Evolutionary conservation across 2,113 vertebrate species (phyloP), one percentile per base, ranked within the genome.

Genomic region (Pangasianodon gigas): DNA sequence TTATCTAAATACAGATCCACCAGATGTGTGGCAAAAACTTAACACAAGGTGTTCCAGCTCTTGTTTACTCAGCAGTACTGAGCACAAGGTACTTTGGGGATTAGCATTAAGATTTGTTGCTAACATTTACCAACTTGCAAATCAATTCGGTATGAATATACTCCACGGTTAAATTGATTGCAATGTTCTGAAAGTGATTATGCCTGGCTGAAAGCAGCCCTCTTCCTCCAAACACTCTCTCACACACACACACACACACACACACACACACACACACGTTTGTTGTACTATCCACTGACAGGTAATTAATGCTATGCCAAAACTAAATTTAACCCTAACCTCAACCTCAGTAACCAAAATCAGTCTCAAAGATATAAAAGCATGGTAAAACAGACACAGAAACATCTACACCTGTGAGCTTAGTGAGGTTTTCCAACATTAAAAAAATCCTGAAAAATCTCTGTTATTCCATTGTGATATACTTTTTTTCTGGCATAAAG

Each of bases 121-220:
- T 83, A 81, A 86, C 75, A n/a, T 85, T 88, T 84, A 88, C 54
- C 16, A 89, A 90, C 82, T 75, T 75, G 44, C 82, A 86, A 88
- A 88, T 67, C 77, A 37, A 44, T 58, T 65, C 16, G 0, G 6
- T 80, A 19, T 65, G 69, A 81, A 87, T 46, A 58, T n/a, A 48
- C 24, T 26, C 0, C 4, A 79, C 18, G 11, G 16, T 37, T 75
- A 41, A 75, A 75, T 37, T 89, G 60, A 71, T 46, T 10, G 65
- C 26, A 82, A 67, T 56, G 84, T 29, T 69, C 19, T 58, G 37
- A 51, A 86, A 54, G 67, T 32, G 21, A 56, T 75, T 77, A 58
- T 16, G 7, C 52, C 24, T 56, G 69, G 48, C 51, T 41, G 37
- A 74, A 87, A 87, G 65, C 29, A 14, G 24, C 1, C 7, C 21